Conservation (phyloP, 2,113 vertebrate species). For the Candoia aspera region DNA sequence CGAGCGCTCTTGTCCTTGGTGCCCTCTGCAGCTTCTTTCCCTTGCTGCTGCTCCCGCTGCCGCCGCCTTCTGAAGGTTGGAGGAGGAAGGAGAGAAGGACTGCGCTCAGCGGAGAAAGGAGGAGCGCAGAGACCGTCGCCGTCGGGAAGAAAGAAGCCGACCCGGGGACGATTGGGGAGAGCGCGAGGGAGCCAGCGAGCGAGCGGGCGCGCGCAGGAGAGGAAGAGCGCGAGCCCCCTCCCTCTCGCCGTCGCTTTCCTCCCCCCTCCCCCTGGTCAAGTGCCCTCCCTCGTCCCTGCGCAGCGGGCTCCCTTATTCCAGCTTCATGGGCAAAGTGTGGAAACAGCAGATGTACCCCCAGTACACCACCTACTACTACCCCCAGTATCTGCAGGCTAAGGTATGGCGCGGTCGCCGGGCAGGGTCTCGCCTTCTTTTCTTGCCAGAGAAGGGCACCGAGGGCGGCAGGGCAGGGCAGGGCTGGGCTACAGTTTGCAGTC, state of each 20-base stretch:
- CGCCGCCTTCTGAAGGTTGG: constrained; percentile 50
- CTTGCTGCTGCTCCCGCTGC: constrained; percentile 53
- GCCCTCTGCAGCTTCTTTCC: constrained; percentile 64
- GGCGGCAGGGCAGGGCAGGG: not conserved
- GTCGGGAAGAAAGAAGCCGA: constrained; percentile 55
- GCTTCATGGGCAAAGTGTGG: constrained; percentile 90
- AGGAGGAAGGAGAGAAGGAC: constrained; percentile 48
- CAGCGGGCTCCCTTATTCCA: constrained; percentile 73
- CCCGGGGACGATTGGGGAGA: constrained; percentile 62
- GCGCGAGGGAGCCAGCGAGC: not conserved
- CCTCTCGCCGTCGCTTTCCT: constrained; percentile 6
- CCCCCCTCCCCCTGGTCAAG: constrained; percentile 42
- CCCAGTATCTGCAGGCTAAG: constrained; percentile 83
- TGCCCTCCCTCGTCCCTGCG: constrained; percentile 71
- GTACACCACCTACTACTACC: constrained; percentile 87
- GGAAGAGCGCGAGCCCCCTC: not conserved
- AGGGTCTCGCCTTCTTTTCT: not conserved
- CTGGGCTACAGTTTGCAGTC: constrained; percentile 37
- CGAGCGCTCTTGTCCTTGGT: constrained; percentile 64
- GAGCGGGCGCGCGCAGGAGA: not conserved
- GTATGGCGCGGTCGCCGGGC: constrained; percentile 57
- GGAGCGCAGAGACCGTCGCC: constrained; percentile 64
- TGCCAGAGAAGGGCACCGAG: not conserved
- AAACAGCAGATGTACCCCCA: constrained; percentile 89
- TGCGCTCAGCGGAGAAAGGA: constrained; percentile 56